Base-by-base conservation (phyloP, 2,113 vertebrate genomes). In the Ammodytes dubius region DNA sequence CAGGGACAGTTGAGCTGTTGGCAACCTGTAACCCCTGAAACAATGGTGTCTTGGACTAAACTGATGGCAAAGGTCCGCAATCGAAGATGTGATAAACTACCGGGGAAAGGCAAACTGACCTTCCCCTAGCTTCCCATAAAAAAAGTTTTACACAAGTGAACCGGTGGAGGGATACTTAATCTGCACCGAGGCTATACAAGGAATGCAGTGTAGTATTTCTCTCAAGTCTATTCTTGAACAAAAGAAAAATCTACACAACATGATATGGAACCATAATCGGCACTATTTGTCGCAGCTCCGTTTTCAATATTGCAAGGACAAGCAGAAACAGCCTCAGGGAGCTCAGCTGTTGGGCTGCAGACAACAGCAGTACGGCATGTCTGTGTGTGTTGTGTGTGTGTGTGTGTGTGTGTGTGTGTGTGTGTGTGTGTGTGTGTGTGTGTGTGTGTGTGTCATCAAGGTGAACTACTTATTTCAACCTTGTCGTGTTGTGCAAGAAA, bases 251-350 rank as follows among this genome's bases (percentile, higher is more conserved):
- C 43, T 49, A 14, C 43, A 19, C 11, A 67, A 42, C 8, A 40
- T 2, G 11, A 58, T 27, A 6, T 15, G 35, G 8, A 19, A 27
- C 27, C 35, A 50, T 10, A 40, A 10, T 47, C 9, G 39, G 27
- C 52, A 39, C 3, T n/a, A 59, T 77, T 67, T 42, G 45, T 42
- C 40, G 70, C 70, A 42, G 37, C 42, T 61, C 37, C 6, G 46
- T 45, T 57, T 65, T 57, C 9, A 57, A 15, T 45, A 35, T 35
- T 57, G 40, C 19, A 17, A 42, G 17, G 50, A 54, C 19, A 17
- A 42, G 17, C 37, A 54, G n/a, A 17, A 69, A 40, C 15, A 10
- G 49, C 1, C 27, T 6, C 46, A 39, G 37, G 65, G 14, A 53
- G 37, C 27, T 27, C 39, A 27, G 50, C 66, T 69, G 70, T 27